Evolutionary conservation across 2,113 vertebrate species (phyloP).

Genomic region (Amphiprion ocellaris): DNA sequence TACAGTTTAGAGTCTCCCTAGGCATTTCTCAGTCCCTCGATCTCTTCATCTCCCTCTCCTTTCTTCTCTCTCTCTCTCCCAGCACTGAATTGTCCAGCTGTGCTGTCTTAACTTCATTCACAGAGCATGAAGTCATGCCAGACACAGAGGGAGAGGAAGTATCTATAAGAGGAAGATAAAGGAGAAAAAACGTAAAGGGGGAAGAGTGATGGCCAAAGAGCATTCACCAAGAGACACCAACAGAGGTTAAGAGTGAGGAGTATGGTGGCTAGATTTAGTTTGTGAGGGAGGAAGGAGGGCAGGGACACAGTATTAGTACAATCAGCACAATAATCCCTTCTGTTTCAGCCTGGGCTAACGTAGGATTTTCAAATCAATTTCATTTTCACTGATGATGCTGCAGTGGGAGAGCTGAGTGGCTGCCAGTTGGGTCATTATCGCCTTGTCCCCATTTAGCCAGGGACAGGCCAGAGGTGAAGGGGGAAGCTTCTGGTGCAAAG

Average conservation of each 20-base stretch:
- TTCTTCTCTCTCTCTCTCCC: background rate
- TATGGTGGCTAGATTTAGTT: slow-evolving; percentile 55
- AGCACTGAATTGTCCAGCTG: slow-evolving; percentile 45
- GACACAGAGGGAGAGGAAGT: background rate
- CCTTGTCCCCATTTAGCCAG: slow-evolving; percentile 55
- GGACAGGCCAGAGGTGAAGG: slow-evolving; percentile 46
- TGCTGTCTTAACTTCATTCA: slow-evolving; percentile 46
- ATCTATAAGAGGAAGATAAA: slow-evolving; percentile 25
- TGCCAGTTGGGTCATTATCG: slow-evolving; percentile 71
- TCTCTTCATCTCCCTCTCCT: slow-evolving; percentile 16
- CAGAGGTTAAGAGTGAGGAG: background rate
- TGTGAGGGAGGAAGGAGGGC: slow-evolving; percentile 44
- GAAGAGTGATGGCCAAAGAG: slow-evolving; percentile 27
- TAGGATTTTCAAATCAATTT: slow-evolving; percentile 86
- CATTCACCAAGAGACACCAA: slow-evolving; percentile 6
- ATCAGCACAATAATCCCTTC: slow-evolving; percentile 82
- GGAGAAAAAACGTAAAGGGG: background rate
- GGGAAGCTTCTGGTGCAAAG: background rate
- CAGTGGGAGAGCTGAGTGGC: slow-evolving; percentile 58
- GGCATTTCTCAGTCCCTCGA: slow-evolving; percentile 14
- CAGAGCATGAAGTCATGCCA: slow-evolving; percentile 22
- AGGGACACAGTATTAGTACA: slow-evolving; percentile 79
- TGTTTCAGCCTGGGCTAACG: slow-evolving; percentile 66
- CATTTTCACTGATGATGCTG: slow-evolving; percentile 76
- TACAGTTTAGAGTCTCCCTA: slow-evolving; percentile 20